Percentiles rank a stretch among this genome's conserved stretches.
phyloP scores from a whole-genome alignment of 1,140 invertebrate species.

The Oedothorax gibbosus region DNA sequence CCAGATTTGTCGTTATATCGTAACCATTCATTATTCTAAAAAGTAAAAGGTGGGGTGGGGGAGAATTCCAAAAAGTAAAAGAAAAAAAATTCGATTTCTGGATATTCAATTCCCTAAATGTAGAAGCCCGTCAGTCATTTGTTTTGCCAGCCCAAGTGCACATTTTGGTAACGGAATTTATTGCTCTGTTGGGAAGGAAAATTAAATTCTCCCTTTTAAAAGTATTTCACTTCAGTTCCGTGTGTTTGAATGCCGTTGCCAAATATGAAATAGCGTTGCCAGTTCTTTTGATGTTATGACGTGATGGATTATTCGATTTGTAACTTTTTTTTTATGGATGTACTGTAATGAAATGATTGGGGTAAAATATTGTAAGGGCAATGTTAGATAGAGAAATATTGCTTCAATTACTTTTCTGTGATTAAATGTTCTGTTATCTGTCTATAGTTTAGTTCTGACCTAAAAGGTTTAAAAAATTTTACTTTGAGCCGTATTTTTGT shows the following conservation, averaged over 20 bases:
- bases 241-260: not conserved
- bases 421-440: too few species aligned
- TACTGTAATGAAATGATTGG: too few species aligned
- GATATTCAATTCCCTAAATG: constrained; percentile 58
- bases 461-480: too few species aligned
- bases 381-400: too few species aligned
- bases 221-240: constrained; percentile 25
- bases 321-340: too few species aligned
- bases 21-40: constrained; percentile 54
- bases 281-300: not conserved
- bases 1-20: constrained; percentile 59
- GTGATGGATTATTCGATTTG: too few species aligned
- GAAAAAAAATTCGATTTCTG: constrained; percentile 49
- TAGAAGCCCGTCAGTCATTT: constrained; percentile 45
- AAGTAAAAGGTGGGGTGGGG: not conserved
- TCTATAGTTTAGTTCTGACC: too few species aligned
- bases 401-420: too few species aligned
- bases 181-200: constrained; percentile 39
- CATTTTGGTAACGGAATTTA: constrained; percentile 38
- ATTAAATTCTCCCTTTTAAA: constrained; percentile 43
- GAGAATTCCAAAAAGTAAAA: constrained; percentile 9
- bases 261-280: constrained; percentile 8
- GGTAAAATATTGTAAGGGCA: too few species aligned
- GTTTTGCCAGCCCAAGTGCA: constrained; percentile 31
- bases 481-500: too few species aligned